These are phyloP conservation scores for Orycteropus afer DNA, from an alignment of 2,113 vertebrate genomes.

Conservation along the genomic window DNA sequence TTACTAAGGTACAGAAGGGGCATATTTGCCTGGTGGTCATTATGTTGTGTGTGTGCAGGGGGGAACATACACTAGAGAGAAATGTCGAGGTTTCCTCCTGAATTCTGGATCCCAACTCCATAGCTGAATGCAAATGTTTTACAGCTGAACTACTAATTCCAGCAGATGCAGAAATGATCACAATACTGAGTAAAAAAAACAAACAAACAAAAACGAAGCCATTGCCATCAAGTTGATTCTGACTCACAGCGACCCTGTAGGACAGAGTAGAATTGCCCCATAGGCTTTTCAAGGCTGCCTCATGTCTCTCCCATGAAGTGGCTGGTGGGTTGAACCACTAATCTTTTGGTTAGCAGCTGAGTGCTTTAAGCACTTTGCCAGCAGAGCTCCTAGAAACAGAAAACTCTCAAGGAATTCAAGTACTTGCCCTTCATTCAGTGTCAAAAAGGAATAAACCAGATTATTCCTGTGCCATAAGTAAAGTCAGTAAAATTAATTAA, in stretches of 20 bases:
- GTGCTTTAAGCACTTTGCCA: too few species aligned
- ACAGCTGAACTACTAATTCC: neutral
- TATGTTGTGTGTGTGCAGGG: neutral
- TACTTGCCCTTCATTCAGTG: neutral
- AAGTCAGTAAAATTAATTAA: neutral
- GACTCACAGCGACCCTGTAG: too few species aligned
- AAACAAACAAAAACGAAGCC: too few species aligned
- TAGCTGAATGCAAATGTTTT: neutral
- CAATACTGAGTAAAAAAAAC: neutral
- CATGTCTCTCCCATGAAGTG: too few species aligned
- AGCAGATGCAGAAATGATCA: neutral
- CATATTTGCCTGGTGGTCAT: neutral
- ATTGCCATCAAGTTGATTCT: too few species aligned
- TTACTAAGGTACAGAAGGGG: neutral
- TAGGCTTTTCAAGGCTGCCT: too few species aligned
- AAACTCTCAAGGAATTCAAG: neutral
- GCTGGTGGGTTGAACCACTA: too few species aligned
- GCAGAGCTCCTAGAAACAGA: too few species aligned
- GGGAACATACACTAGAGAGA: neutral
- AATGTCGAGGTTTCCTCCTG: neutral
- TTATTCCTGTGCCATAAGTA: neutral
- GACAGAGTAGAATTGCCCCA: too few species aligned
- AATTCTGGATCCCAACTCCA: neutral
- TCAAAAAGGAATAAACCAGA: neutral
- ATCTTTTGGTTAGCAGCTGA: too few species aligned